Conservation (phyloP, 2,797 vertebrate genomes). For the Sardinella longiceps region DNA sequence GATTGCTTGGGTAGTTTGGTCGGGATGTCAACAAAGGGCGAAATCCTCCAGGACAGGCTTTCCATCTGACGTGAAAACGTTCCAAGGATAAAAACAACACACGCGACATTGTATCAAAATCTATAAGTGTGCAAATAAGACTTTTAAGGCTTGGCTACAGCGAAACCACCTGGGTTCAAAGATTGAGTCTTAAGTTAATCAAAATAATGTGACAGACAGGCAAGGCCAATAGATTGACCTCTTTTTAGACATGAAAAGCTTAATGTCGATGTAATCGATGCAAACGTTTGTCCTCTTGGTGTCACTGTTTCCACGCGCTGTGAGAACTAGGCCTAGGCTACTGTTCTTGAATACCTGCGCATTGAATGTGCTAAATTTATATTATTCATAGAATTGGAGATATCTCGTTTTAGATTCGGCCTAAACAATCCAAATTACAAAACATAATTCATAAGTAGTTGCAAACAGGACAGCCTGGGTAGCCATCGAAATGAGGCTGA, state of each 20-base stretch:
- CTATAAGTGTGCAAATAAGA: background rate
- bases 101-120: slow-evolving; percentile 60
- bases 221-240: background rate
- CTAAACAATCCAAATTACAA: too few relatives aligned
- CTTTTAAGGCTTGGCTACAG: too few relatives aligned
- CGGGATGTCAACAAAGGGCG: slow-evolving; percentile 31
- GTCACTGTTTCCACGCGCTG: background rate
- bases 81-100: slow-evolving; percentile 51
- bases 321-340: too few relatives aligned
- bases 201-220: background rate
- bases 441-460: too few relatives aligned
- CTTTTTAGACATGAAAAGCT: background rate
- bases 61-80: slow-evolving; percentile 52
- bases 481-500: too few relatives aligned
- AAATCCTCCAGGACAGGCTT: background rate
- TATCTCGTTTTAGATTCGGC: too few relatives aligned
- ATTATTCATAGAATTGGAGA: background rate
- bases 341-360: too few relatives aligned
- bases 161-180: background rate
- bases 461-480: too few relatives aligned
- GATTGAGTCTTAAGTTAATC: background rate
- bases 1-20: slow-evolving; percentile 23
- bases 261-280: background rate
- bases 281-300: background rate
- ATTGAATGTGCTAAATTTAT: too few relatives aligned